Evolutionary conservation across 2,113 vertebrate genomes (phyloP).

Genomic region (Mustelus asterias): DNA sequence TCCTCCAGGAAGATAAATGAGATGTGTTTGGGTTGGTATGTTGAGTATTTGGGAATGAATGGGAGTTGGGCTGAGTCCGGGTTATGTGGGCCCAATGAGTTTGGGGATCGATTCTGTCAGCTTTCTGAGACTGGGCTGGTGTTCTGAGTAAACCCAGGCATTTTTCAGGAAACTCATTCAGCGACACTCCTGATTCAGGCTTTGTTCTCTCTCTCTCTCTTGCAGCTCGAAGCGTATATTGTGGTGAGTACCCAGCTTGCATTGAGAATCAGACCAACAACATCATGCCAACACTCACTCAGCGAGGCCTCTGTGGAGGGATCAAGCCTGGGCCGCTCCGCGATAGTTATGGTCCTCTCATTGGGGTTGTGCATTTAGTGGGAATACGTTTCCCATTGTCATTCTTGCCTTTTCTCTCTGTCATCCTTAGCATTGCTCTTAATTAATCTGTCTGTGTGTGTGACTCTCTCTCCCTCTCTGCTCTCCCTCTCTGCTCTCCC

Average conservation of each 20-base stretch:
- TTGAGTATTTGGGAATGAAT: not conserved
- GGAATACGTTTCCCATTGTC: not conserved
- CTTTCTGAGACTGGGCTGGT: not conserved
- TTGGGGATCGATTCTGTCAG: not conserved
- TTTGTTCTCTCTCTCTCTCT: constrained; percentile 41
- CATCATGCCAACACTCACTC: not conserved
- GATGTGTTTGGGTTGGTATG: not conserved
- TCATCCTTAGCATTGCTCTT: not conserved
- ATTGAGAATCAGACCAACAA: not conserved
- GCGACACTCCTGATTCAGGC: constrained; percentile 3
- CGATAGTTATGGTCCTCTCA: too few species aligned
- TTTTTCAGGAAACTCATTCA: not conserved
- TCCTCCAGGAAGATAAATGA: not conserved
- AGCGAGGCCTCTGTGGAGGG: not conserved
- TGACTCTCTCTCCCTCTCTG: too few species aligned
- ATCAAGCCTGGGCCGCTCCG: too few species aligned
- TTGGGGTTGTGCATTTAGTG: not conserved
- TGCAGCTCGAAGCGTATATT: constrained; percentile 80
- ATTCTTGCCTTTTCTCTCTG: not conserved
- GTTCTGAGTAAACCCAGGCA: not conserved
- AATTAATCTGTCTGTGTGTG: not conserved
- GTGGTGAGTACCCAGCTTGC: constrained; percentile 67
- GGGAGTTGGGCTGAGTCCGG: not conserved
- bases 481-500: not conserved
- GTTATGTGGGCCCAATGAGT: too few species aligned